These are phyloP conservation scores for Malurus splendens DNA, from an alignment of 2,797 vertebrate species.

Conservation along the genomic window DNA sequence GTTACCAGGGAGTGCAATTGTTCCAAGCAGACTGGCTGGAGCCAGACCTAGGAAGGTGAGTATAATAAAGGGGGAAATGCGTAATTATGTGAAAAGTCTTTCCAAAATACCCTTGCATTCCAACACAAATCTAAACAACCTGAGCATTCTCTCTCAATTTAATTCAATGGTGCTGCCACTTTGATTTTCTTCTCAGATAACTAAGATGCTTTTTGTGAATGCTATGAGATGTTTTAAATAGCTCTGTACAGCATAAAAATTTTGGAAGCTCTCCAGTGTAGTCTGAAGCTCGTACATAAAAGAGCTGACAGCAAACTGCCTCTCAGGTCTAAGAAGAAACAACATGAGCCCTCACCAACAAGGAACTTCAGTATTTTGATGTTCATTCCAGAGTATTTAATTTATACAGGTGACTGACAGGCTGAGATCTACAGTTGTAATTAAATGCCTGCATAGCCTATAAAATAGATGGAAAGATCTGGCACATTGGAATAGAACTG, in stretches of 20 bases:
- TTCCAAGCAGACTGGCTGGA: conserved; percentile 78
- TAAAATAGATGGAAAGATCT: neutral
- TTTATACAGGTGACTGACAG: neutral
- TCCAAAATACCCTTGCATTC: neutral
- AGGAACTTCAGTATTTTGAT: neutral
- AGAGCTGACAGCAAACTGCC: neutral
- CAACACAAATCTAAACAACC: conserved; percentile 18
- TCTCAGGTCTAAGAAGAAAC: neutral
- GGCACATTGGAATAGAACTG: neutral
- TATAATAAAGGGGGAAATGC: conserved; percentile 55
- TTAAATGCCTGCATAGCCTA: neutral
- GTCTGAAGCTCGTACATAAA: neutral
- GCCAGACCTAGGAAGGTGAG: conserved; percentile 78
- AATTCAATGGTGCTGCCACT: conserved; percentile 9
- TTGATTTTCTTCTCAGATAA: neutral
- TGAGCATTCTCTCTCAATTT: conserved; percentile 21
- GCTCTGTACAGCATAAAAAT: neutral
- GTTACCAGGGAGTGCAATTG: conserved; percentile 62
- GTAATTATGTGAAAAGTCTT: conserved; percentile 32
- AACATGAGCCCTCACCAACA: rapidly evolving
- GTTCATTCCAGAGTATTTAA: neutral
- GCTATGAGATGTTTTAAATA: neutral
- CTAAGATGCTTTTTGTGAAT: neutral
- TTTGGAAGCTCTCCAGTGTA: neutral
- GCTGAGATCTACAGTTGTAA: neutral